Evolutionary conservation across 2,113 vertebrate genomes (phyloP).

Genomic region (Nycticryphes semicollaris): DNA sequence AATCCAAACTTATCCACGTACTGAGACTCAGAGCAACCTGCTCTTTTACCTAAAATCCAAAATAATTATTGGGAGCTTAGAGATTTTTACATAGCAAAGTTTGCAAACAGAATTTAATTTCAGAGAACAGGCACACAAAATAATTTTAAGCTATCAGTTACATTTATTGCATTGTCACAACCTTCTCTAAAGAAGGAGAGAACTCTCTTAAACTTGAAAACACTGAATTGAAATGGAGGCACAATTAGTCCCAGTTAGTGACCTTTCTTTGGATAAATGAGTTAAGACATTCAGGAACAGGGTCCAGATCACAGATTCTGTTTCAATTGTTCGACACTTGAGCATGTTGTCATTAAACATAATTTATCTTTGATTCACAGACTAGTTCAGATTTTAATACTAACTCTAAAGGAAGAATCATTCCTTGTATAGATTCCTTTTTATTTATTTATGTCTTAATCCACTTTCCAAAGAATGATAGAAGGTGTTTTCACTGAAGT

Average conservation of each 20-base stretch:
- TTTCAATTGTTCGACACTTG: background rate
- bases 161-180: background rate
- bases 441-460: too few relatives aligned
- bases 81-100: background rate
- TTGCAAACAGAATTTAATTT: background rate
- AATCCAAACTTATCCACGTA: constrained; percentile 87
- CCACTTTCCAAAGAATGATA: too few relatives aligned
- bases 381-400: background rate
- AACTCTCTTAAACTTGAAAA: background rate
- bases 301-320: background rate
- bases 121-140: background rate
- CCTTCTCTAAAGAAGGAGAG: background rate
- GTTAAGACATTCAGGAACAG: background rate
- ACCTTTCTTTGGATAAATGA: background rate
- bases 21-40: constrained; percentile 54
- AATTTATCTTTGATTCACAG: background rate
- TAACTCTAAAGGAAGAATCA: background rate
- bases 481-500: too few relatives aligned
- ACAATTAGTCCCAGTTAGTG: background rate
- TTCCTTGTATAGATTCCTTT: too few relatives aligned
- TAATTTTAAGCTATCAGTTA: background rate
- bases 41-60: constrained; percentile 77
- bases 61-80: background rate
- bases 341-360: background rate
- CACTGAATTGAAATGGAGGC: background rate